phyloP scores from a whole-genome alignment of 1,140 invertebrate species.

The Trachelipus rathkii region DNA sequence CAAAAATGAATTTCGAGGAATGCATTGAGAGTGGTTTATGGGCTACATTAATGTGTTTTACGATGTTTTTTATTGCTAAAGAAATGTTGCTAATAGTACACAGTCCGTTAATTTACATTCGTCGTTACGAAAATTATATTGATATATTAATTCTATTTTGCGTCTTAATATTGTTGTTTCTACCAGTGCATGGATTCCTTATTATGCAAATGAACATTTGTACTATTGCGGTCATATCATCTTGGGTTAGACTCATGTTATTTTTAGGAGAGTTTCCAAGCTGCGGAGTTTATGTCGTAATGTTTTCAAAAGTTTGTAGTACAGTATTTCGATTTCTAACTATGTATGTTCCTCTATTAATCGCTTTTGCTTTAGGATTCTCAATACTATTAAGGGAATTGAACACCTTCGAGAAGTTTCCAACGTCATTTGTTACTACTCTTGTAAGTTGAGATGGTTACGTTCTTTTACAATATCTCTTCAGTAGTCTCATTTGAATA shows the following conservation, averaged over 20 bases:
- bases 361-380: no score
- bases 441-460: slow-evolving; percentile 43
- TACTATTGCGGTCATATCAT: slow-evolving; percentile 33
- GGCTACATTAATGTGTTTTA: no score
- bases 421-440: slow-evolving; percentile 34
- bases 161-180: no score
- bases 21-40: slow-evolving; percentile 7
- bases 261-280: slow-evolving; percentile 45
- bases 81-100: no score
- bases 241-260: slow-evolving; percentile 41
- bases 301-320: slow-evolving; percentile 41
- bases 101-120: no score
- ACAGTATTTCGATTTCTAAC: slow-evolving; percentile 41
- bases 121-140: no score
- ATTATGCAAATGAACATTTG: neutral
- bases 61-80: no score
- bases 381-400: slow-evolving; percentile 30
- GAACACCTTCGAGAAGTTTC: slow-evolving; percentile 29
- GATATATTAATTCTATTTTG: no score
- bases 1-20: neutral
- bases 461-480: no score
- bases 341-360: slow-evolving; percentile 38
- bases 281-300: slow-evolving; percentile 42
- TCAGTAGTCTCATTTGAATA: no score
- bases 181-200: neutral